phyloP scores from a whole-genome alignment of 2,888 invertebrate genomes.

The Vanessa cardui region DNA sequence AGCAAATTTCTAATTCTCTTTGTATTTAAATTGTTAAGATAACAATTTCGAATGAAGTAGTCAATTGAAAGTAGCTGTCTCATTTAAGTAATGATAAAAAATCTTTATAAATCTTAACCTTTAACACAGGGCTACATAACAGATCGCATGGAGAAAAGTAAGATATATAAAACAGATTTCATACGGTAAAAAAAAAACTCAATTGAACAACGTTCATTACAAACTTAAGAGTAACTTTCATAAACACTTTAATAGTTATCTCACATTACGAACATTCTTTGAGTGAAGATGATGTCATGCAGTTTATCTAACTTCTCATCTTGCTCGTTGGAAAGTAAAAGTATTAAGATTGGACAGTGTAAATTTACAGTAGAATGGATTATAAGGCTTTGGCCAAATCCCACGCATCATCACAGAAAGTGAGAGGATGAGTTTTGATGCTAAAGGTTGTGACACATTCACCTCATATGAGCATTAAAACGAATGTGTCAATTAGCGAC shows the following conservation, averaged over 20 bases:
- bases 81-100: too few relatives aligned
- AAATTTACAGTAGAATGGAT: slow-evolving; percentile 60
- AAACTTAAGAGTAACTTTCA: slow-evolving; percentile 22
- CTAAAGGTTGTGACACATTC: slow-evolving; percentile 20
- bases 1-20: too few relatives aligned
- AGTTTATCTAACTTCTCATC: slow-evolving; percentile 40
- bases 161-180: neutral
- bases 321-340: slow-evolving; percentile 68
- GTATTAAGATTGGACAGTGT: slow-evolving; percentile 69
- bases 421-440: slow-evolving; percentile 28
- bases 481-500: too few relatives aligned
- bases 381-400: slow-evolving; percentile 59
- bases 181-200: neutral
- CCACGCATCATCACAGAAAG: slow-evolving; percentile 42
- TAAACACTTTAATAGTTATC: slow-evolving; percentile 23
- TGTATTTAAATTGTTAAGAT: too few relatives aligned
- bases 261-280: slow-evolving; percentile 25
- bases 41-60: too few relatives aligned
- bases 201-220: slow-evolving; percentile 27
- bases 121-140: too few relatives aligned
- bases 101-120: too few relatives aligned
- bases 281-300: slow-evolving; percentile 35
- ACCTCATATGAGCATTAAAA: neutral
- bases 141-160: neutral
- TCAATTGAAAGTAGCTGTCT: too few relatives aligned